Evolutionary conservation across 2,797 vertebrate species (phyloP).

Genomic region (Phylloscopus collybita): DNA sequence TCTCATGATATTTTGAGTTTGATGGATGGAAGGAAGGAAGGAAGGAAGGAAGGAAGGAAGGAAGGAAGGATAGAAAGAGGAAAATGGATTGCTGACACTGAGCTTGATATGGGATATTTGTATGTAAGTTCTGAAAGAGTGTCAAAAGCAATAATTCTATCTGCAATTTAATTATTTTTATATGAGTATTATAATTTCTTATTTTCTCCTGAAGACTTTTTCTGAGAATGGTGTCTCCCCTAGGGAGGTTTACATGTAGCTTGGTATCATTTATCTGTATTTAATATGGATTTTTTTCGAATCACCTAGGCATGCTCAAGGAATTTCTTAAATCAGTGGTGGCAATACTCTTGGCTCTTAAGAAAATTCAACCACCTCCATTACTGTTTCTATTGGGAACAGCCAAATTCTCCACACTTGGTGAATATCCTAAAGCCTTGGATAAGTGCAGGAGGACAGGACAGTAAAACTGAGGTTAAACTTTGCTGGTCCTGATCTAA

Average conservation of each 20-base stretch:
- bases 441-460: not conserved
- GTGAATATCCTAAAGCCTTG: not conserved
- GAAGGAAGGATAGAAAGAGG: not conserved
- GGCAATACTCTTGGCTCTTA: not conserved
- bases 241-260: not conserved
- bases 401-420: not conserved
- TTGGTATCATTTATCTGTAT: not conserved
- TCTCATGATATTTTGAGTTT: not conserved
- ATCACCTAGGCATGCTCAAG: not conserved
- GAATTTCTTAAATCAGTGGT: not conserved
- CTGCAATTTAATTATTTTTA: not conserved
- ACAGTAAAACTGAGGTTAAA: not conserved
- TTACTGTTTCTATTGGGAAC: not conserved
- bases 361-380: not conserved
- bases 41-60: not conserved
- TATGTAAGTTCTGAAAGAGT: not conserved
- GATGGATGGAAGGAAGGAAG: not conserved
- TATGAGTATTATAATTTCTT: not conserved
- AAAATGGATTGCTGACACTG: not conserved
- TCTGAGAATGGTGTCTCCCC: accelerated
- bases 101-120: not conserved
- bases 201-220: not conserved
- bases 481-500: not conserved
- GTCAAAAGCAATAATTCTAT: not conserved
- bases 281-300: not conserved